Evolutionary conservation across 2,113 vertebrate species (phyloP).

Genomic region (Chiloscyllium plagiosum): DNA sequence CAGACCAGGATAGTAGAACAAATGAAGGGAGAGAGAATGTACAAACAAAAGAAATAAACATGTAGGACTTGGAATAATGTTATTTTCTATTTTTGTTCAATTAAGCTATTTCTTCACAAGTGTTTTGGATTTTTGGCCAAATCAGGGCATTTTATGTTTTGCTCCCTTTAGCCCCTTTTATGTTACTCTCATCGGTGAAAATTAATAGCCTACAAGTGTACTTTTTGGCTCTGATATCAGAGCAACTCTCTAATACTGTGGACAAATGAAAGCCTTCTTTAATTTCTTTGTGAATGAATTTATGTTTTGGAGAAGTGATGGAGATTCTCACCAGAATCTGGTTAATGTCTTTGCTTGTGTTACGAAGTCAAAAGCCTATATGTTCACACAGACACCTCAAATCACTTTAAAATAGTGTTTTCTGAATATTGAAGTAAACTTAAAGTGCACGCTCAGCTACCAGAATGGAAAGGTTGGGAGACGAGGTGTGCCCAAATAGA

Average conservation of each 20-base stretch:
- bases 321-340: background rate
- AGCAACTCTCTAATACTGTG: background rate
- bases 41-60: background rate
- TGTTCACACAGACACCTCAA: too few species aligned
- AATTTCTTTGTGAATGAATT: background rate
- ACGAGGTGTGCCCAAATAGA: too few species aligned
- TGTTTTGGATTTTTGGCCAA: background rate
- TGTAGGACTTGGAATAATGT: background rate
- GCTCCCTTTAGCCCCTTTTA: background rate
- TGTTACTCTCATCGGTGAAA: background rate
- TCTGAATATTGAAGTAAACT: too few species aligned
- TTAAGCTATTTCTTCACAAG: background rate
- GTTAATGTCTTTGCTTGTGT: background rate
- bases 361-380: too few species aligned
- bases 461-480: too few species aligned
- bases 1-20: background rate
- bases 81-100: background rate
- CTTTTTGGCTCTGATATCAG: background rate
- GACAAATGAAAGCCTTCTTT: background rate
- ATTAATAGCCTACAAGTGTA: background rate
- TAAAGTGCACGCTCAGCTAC: too few species aligned
- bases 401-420: too few species aligned
- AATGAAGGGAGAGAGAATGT: background rate
- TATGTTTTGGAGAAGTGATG: background rate
- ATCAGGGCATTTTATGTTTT: background rate